A percentile compares a stretch with the other conserved stretches of the same genome.
These are phyloP conservation scores for Epirrita christyi DNA, from an alignment of 2,888 invertebrate species.

Conservation along the genomic window DNA sequence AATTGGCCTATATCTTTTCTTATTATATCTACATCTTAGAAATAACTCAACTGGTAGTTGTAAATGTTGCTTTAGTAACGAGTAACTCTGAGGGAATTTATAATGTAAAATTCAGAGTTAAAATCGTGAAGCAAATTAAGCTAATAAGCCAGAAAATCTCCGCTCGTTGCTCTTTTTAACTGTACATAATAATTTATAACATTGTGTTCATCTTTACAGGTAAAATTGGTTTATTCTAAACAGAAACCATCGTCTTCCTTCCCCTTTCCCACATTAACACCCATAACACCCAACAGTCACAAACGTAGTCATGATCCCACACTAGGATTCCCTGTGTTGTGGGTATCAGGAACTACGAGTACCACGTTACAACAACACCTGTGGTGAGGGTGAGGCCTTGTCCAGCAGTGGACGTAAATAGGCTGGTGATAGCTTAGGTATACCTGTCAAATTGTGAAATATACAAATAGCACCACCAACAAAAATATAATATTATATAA, in stretches of 20 bases:
- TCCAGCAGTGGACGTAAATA: too few relatives aligned
- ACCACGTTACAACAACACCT: too few relatives aligned
- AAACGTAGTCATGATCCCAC: too few relatives aligned
- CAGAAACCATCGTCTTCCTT: too few relatives aligned
- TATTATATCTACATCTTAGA: too few relatives aligned
- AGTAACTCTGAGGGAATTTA: slow-evolving; percentile 27
- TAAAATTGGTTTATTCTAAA: slow-evolving; percentile 23
- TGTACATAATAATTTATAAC: slow-evolving; percentile 54
- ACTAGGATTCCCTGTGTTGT: too few relatives aligned
- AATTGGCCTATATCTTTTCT: not conserved
- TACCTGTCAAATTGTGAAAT: not conserved
- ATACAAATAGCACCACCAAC: not conserved
- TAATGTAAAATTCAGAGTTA: slow-evolving; percentile 40
- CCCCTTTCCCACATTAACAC: too few relatives aligned
- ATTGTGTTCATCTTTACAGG: slow-evolving; percentile 40
- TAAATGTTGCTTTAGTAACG: slow-evolving; percentile 12
- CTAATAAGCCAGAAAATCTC: slow-evolving; percentile 52
- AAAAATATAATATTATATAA: not conserved
- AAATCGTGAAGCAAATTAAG: slow-evolving; percentile 52
- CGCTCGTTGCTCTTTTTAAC: slow-evolving; percentile 54
- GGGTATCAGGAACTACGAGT: too few relatives aligned
- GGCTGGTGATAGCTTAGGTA: too few relatives aligned
- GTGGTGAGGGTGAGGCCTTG: too few relatives aligned
- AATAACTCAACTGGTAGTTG: slow-evolving; percentile 1
- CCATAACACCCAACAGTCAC: too few relatives aligned